Conservation (phyloP, 2,888 invertebrate genomes). For the Drosophila neutralis region DNA sequence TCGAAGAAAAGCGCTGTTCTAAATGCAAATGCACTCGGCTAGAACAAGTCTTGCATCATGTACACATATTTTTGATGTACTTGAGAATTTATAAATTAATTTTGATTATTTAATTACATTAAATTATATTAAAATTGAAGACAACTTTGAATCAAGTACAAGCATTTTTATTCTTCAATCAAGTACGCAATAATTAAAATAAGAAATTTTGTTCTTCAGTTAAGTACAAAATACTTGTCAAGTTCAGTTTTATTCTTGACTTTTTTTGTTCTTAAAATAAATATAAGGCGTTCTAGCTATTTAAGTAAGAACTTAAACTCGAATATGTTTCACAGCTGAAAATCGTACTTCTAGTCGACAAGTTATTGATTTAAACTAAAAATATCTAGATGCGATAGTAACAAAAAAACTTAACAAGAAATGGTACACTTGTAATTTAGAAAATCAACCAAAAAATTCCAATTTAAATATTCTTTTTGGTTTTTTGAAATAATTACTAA, state of each 20-base stretch:
- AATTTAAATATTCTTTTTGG: too few species aligned
- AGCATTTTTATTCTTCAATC: background rate
- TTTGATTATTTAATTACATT: background rate
- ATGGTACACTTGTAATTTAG: too few species aligned
- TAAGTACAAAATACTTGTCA: background rate
- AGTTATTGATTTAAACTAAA: too few species aligned
- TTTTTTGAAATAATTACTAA: too few species aligned
- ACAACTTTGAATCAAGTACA: background rate
- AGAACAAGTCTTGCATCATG: background rate
- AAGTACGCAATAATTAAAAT: background rate
- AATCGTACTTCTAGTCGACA: too few species aligned
- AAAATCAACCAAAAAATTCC: too few species aligned
- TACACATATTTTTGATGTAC: background rate
- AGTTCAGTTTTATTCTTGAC: background rate
- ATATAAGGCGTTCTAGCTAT: background rate
- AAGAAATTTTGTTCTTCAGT: background rate
- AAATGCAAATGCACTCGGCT: background rate
- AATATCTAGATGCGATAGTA: too few species aligned
- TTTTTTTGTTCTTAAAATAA: background rate
- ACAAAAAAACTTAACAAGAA: too few species aligned
- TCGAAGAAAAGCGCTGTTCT: background rate
- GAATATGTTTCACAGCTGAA: background rate
- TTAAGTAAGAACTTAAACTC: background rate
- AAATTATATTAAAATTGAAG: fast-evolving
- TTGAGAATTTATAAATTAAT: background rate